Base-by-base conservation (phyloP, 2,888 invertebrate species). In the Herminia tarsipennalis region DNA sequence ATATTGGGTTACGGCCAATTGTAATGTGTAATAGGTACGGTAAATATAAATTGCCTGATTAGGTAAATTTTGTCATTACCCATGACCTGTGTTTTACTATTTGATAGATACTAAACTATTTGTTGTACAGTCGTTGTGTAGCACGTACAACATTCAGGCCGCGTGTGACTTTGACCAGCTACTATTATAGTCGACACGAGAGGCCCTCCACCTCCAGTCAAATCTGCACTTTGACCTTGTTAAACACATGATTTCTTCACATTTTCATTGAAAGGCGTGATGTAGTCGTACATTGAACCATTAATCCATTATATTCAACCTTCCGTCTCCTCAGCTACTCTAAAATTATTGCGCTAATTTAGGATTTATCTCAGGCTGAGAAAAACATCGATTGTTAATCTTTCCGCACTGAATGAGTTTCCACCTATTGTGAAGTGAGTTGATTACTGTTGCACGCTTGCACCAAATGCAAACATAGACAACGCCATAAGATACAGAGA, bases 111-210 rank as follows among this genome's bases (percentile, higher is more conserved):
- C 22, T 59, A 46, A 56, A 42, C 61, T 61, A 64, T 67, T 57
- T 49, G 54, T 55, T 44, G 43, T 59, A 17, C 39, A 47, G 48
- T 48, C 33, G 45, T 48, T 30, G 45, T 39, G 40, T 39, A 32
- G 27, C 35, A 42, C 48, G 57, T 62, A 49, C 18, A 34, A 39
- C 63, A 75, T 73, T 71, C 74, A 69, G 71, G 61, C 39, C 66
- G 64, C 75, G 63, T 64, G 28, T 21, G 32, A 14, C 21, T 30
- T 52, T 33, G 5, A 49, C 28, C 25, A 49, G 29, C 45, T 29
- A 41, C 35, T 25, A 32, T 28, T 51, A 25, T 37, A 25, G 22
- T 25, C n/a, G 9, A 37, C 21, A 35, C 45, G 18, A 34, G 48
- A 49, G 52, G 43, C 30, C 44, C 48, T 50, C 33, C 18, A 24